Conservation (phyloP, 2,113 vertebrate genomes). For the Calyptommatus sinebrachiatus region DNA sequence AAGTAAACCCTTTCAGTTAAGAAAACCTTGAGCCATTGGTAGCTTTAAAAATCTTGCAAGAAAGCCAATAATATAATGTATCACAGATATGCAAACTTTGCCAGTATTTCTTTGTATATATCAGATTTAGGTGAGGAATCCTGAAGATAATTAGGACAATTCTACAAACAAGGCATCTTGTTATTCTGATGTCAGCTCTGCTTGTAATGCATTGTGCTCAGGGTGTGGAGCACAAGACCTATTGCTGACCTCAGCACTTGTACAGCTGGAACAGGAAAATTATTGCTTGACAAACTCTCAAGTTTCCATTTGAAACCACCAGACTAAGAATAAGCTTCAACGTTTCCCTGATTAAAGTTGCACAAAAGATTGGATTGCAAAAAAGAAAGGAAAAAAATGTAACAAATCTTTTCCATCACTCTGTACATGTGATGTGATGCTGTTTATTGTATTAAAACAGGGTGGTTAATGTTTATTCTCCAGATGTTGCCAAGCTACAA, state of each 20-base stretch:
- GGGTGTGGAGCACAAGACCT: neutral
- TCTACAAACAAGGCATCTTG: neutral
- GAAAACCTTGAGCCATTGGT: neutral
- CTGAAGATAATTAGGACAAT: neutral
- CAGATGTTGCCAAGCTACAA: too few relatives aligned
- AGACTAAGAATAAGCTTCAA: neutral
- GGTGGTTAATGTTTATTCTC: too few relatives aligned
- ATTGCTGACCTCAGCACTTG: too few relatives aligned
- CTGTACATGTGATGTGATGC: neutral
- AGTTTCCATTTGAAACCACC: neutral
- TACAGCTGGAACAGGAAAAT: neutral
- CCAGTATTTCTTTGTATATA: neutral
- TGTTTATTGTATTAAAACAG: neutral
- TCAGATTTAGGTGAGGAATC: neutral
- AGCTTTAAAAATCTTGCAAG: neutral
- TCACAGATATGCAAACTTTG: neutral
- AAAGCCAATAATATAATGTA: neutral
- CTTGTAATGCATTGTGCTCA: neutral
- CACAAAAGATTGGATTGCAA: neutral
- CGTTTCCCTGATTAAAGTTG: neutral
- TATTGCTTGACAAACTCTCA: neutral
- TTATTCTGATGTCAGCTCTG: neutral
- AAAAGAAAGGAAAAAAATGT: too few relatives aligned
- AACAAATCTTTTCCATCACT: neutral
- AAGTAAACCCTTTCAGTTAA: neutral